Conservation (phyloP, 2,113 vertebrate genomes). For the Zapornia atra region DNA sequence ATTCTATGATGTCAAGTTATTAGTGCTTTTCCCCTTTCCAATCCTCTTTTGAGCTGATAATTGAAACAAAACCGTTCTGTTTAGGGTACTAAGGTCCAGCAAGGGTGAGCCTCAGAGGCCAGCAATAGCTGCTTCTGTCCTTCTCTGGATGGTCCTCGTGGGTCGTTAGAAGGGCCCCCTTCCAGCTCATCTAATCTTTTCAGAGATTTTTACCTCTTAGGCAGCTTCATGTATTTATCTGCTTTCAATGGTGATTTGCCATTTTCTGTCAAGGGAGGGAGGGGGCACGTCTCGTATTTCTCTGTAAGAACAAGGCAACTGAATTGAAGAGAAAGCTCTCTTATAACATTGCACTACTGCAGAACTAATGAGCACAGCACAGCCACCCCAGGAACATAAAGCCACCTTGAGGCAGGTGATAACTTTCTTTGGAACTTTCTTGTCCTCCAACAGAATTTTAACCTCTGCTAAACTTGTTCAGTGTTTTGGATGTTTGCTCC, state of each 20-base stretch:
- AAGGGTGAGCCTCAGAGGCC: neutral
- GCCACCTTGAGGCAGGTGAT: neutral
- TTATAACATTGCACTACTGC: neutral
- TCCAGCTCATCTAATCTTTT: neutral
- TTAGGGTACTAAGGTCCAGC: neutral
- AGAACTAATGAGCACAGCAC: neutral
- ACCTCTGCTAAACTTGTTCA: neutral
- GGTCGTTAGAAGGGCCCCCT: neutral
- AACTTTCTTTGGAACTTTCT: neutral
- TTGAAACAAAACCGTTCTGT: neutral
- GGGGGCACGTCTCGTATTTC: neutral
- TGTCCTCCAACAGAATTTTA: neutral
- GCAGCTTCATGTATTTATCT: neutral
- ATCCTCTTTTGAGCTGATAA: neutral
- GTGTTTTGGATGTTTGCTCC: neutral
- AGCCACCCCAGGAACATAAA: neutral
- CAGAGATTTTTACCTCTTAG: neutral
- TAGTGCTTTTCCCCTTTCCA: neutral
- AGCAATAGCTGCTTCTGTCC: neutral
- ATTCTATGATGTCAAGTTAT: neutral
- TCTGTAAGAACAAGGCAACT: neutral
- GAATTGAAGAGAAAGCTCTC: neutral
- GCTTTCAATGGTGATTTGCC: neutral
- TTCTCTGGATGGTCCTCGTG: neutral
- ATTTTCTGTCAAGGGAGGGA: neutral